Conservation (phyloP, 2,888 invertebrate genomes). For the Ormyrus thymus region DNA sequence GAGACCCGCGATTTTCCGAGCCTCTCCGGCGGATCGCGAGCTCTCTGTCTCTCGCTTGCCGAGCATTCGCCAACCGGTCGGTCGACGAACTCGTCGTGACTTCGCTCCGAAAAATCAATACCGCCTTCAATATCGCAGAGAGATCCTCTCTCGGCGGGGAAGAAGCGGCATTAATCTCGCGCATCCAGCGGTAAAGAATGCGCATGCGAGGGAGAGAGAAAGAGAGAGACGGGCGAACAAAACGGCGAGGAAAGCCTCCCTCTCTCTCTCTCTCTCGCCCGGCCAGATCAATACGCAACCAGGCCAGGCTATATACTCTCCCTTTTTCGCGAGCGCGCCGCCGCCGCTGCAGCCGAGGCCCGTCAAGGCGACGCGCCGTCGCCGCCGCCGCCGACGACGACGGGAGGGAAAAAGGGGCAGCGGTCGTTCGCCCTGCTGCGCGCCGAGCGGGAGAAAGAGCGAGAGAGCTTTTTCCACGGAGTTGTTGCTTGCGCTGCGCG, state of each 20-base stretch:
- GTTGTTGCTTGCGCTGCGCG: too few species aligned
- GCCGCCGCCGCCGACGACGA: slow-evolving; percentile 18
- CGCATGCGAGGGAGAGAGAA: neutral
- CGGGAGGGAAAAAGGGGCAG: slow-evolving; percentile 49
- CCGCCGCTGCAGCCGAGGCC: slow-evolving; percentile 19
- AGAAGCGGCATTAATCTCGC: neutral
- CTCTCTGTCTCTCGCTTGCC: too few species aligned
- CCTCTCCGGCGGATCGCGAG: too few species aligned
- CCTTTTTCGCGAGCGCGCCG: slow-evolving; percentile 58
- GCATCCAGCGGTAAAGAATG: neutral
- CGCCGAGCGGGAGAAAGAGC: neutral
- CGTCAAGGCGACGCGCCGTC: slow-evolving; percentile 23
- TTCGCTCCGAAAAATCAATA: too few species aligned
- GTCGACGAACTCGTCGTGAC: too few species aligned
- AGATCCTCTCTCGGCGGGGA: too few species aligned
- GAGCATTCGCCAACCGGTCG: too few species aligned
- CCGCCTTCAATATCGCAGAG: too few species aligned
- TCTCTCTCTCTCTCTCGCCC: slow-evolving; percentile 57
- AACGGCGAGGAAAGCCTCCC: slow-evolving; percentile 4
- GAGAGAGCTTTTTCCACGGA: neutral
- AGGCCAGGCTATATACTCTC: slow-evolving; percentile 68
- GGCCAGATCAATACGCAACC: slow-evolving; percentile 74
- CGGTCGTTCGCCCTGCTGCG: slow-evolving; percentile 47
- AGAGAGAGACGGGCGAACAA: slow-evolving; percentile 33
- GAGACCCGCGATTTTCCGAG: too few species aligned